Evolutionary conservation across 2,888 invertebrate species (phyloP), one percentile per base, ranked within the genome.

Genomic region (Altica lythri): DNA sequence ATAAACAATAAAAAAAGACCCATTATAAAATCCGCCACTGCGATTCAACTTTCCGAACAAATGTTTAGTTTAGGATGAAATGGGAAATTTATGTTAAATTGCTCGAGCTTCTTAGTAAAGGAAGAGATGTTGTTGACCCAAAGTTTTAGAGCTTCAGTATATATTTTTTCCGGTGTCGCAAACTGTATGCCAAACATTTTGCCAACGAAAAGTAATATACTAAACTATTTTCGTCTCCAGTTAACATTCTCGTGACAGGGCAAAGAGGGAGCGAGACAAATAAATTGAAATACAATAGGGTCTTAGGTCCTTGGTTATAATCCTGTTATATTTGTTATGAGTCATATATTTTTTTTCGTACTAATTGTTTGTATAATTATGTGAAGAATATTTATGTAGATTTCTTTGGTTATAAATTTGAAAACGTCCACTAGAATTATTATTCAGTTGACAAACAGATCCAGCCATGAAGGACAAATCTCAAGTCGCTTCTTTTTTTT

Each of bases 71-170:
- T 70, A 66, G 67, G 68, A 63, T 64, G 66, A 68, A 70, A 69
- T 67, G 68, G 67, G 65, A 63, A 70, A 71, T 71, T 70, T 69
- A 70, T 70, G 71, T 68, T 69, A 70, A 69, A 69, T 66, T 67
- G 63, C 55, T 56, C 54, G 59, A 55, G 62, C 66, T 35, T 13
- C 34, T 13, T n/a, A 25, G 8, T 22, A 25, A 9, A 61, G 66
- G 67, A 68, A 46, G 42, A 13, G 46, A 42, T 67, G 69, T 70
- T 70, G 71, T 70, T 69, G 71, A 68, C 67, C 68, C 61, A 70
- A 70, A 69, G 68, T 71, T 70, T 68, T 65, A 65, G 66, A 52
- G 51, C 30, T 49, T 16, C 46, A 40, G 42, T 52, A 51, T 54
- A 61, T 63, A 64, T 68, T 68, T 68, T 64, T 68, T 65, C 65